Evolutionary conservation across 2,797 vertebrate genomes (phyloP), one percentile per base, ranked within the genome.

Genomic region (Gymnodraco acuticeps): DNA sequence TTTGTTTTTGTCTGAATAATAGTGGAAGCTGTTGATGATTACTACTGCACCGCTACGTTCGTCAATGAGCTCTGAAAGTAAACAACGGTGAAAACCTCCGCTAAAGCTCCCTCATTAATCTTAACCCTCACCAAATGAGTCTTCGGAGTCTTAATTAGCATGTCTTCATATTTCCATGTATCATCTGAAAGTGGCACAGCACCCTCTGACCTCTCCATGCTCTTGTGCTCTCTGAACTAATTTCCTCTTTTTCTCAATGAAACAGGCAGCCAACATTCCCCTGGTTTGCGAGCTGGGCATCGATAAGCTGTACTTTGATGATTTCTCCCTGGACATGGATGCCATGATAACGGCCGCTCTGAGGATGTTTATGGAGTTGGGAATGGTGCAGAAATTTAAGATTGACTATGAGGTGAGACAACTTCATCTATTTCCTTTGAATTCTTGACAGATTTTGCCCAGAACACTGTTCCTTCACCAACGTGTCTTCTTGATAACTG

Each of bases 331-430:
- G 62, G 98, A 99, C 8, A 95, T 96, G 23, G 98, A 99, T 20
- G 96, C 97, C 91, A 99, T 99, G 98, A 96, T 99, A 88, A 98
- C 97, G 0, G 98, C 98, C 17, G 96, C 97, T 55, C 95, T 99
- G 79, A 94, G 98, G 73, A 99, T 99, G 98, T 99, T 99, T 89
- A 98, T 98, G 96, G 98, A 99, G 91, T 90, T 99, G 88, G 98
- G 98, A 84, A 99, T 99, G 96, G 95, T 99, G 85, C 98, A 99
- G 95, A 99, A 98, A 92, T 99, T 99, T 93, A 99, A 97, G 95
- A 99, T 99, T 16, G 98, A 99, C 93, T 99, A 99, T 0, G 98
- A 99, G 97, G 98, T 99, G 92, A 95, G 92, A 83, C 20, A 4
- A 3, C 17, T 53, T 12, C n/a, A 10, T 62, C 31, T 54, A 1